Evolutionary conservation across 2,797 vertebrate genomes (phyloP).

Genomic region (Muscicapa striata): DNA sequence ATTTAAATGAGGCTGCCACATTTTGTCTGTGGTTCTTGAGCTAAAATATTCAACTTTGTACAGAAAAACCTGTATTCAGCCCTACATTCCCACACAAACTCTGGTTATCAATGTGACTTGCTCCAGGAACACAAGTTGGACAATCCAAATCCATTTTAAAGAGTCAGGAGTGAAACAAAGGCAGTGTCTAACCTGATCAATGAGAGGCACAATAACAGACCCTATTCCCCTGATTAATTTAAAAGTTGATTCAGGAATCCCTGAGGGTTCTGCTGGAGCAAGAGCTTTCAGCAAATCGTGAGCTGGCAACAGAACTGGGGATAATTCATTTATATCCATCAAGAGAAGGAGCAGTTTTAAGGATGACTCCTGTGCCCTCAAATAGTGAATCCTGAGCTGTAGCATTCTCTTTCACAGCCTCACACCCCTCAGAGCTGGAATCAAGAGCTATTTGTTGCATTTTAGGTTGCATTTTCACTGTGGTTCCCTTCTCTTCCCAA

Average conservation of each 20-base stretch:
- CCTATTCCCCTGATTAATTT: neutral
- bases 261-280: neutral
- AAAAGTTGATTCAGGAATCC: neutral
- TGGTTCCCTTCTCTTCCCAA: neutral
- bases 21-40: neutral
- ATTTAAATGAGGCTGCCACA: neutral
- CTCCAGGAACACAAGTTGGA: neutral
- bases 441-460: neutral
- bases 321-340: neutral
- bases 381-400: neutral
- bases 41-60: neutral
- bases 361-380: neutral
- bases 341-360: neutral
- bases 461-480: neutral
- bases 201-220: neutral
- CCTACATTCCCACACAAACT: neutral
- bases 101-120: rapidly evolving
- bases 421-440: neutral
- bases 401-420: neutral
- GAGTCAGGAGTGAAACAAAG: neutral
- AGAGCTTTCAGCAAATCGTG: neutral
- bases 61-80: neutral
- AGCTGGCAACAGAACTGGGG: neutral
- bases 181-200: neutral
- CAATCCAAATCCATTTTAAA: neutral